Conservation (phyloP, 2,113 vertebrate genomes). For the Trichomycterus rosablanca region DNA sequence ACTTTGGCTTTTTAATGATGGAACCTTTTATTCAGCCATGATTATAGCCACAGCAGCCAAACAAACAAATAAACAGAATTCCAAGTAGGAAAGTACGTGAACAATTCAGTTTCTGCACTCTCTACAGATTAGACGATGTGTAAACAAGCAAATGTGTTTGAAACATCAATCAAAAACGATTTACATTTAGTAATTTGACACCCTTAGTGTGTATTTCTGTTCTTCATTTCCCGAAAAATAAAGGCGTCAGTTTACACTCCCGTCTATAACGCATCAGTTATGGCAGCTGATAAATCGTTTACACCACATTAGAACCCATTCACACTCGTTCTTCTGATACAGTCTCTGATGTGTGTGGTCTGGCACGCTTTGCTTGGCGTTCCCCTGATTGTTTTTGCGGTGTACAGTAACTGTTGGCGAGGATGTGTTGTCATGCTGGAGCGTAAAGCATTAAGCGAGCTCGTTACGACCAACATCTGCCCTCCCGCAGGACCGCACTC, state of each 20-base stretch:
- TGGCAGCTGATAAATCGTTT: slow-evolving; percentile 21
- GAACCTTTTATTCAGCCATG: too few relatives aligned
- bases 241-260: neutral
- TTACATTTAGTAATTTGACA: slow-evolving; percentile 12
- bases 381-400: slow-evolving; percentile 14
- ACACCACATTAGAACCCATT: slow-evolving; percentile 34
- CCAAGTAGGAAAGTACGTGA: too few relatives aligned
- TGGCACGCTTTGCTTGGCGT: slow-evolving; percentile 18
- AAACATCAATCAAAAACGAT: neutral
- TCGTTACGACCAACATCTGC: slow-evolving; percentile 24
- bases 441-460: slow-evolving; percentile 14
- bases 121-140: too few relatives aligned
- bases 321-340: slow-evolving; percentile 28
- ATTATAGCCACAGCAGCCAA: too few relatives aligned
- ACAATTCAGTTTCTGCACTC: too few relatives aligned
- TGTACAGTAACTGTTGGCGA: neutral
- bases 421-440: slow-evolving; percentile 17
- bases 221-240: slow-evolving; percentile 9
- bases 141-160: neutral
- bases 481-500: slow-evolving; percentile 3
- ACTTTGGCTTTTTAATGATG: too few relatives aligned
- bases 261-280: slow-evolving; percentile 1
- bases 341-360: slow-evolving; percentile 18
- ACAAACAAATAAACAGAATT: too few relatives aligned
- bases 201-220: neutral